Evolutionary conservation across 2,113 vertebrate species (phyloP), one percentile per base, ranked within the genome.

Genomic region (Tiliqua scincoides): DNA sequence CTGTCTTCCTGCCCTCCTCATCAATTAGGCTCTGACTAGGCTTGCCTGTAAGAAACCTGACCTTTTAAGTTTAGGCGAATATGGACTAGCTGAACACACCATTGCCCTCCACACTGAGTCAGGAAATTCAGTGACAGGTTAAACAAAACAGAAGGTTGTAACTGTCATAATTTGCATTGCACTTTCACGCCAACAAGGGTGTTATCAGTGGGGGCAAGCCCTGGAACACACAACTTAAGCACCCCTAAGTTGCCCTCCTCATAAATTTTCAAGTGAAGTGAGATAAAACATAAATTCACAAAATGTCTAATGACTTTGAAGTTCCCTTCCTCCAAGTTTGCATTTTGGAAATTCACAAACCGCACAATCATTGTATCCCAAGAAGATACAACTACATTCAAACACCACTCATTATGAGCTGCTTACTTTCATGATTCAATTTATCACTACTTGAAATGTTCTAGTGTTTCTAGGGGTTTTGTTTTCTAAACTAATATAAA

Each of bases 141-240:
- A 97, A 97, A 97, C 96, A 97, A 97, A 97, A 97, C 97, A 97
- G 97, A 97, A 97, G 95, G 97, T 97, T 97, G 97, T 97, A 97
- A 97, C 97, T 97, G 97, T 97, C 97, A 97, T 97, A 97, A 97
- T 97, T 97, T 97, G 97, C 96, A 97, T 97, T 96, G 96, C 97
- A 97, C 97, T 97, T 97, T 97, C 97, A 97, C 97, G 95, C 97
- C 97, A 97, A 97, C 97, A 97, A 97, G 96, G 97, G 96, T 97
- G 96, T 97, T 97, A 97, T 97, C 97, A 97, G 97, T 95, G 93
- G 95, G 97, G 97, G 97, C 97, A 97, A 97, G 97, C 97, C 97
- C 97, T 97, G 94, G 94, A 97, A 97, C 97, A 97, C 96, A 96
- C 94, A 96, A 95, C 87, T 90, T 95, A 95, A 96, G 95, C 95